Evolutionary conservation across 1,140 invertebrate species (phyloP), one percentile per base, ranked within the genome.

Genomic region (Drosophila truncata): DNA sequence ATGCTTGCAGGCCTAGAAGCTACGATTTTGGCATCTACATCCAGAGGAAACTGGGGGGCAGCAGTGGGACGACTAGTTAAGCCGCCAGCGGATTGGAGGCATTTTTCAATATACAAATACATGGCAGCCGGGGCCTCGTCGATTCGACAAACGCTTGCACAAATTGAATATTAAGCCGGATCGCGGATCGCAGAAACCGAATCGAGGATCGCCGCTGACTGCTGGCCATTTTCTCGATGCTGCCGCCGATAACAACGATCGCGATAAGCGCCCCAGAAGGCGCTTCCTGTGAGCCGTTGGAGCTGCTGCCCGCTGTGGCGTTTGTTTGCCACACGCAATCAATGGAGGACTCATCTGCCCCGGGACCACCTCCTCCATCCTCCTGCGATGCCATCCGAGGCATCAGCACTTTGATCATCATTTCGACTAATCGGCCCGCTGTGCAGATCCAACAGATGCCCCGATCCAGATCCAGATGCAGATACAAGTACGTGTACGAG

Each of bases 111-210:
- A 87, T 78, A 87, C 84, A 88, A 87, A 87, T 87, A 88, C 84
- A 88, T 62, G 80, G 61, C 65, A 60, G 41, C 37, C 20, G 13
- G 55, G 31, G 42, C 14, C 59, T 46, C 25, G 42, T 44, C 49
- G 65, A 61, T 64, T 80, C 65, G 71, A 84, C 84, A 88, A 90
- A 90, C 78, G 71, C 66, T 84, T 64, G 61, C 84, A 84, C 84
- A 88, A 88, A 88, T 88, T 88, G 80, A 90, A 90, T 88, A 88
- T 88, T 88, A 88, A 88, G 69, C 85, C 67, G 72, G 77, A 57
- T 61, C 42, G 50, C 7, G 49, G 20, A 39, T 35, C 76, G 59
- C 61, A 73, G 57, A 41, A 55, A 29, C 39, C 27, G 49, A n/a
- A 55, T 64, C 37, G 10, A 14, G 31, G 31, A 58, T 33, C 47